Conservation (phyloP, 2,797 vertebrate species). For the Glyptemys insculpta region DNA sequence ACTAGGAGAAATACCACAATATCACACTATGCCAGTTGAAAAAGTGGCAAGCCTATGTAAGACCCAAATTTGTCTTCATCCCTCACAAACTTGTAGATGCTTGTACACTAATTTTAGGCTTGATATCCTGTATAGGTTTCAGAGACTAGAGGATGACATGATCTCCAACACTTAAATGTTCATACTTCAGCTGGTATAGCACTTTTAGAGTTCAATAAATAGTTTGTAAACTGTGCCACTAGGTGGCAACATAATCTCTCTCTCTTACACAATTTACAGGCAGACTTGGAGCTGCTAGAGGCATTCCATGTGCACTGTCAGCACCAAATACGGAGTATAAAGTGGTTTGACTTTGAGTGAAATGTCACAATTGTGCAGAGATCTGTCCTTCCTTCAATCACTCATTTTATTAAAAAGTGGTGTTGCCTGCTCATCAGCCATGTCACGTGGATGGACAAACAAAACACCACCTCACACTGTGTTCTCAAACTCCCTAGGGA, state of each 20-base stretch:
- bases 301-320: neutral
- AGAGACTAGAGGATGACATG: neutral
- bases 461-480: neutral
- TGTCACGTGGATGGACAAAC: neutral
- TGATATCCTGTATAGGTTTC: neutral
- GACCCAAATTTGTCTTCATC: neutral
- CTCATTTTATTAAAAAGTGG: neutral
- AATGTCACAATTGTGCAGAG: neutral
- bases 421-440: neutral
- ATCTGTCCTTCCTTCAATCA: neutral
- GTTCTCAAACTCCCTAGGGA: neutral
- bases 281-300: neutral
- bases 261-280: neutral
- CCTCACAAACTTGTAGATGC: neutral
- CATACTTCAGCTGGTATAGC: neutral
- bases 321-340: neutral
- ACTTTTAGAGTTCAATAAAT: neutral
- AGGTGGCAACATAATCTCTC: neutral
- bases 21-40: neutral
- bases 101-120: neutral
- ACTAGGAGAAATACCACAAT: neutral
- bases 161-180: neutral
- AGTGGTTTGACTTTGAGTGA: neutral
- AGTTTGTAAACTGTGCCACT: neutral
- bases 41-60: neutral